A percentile compares a stretch with the other conserved stretches of the same genome.
phyloP scores from a whole-genome alignment of 2,888 invertebrate species.

The Oscheius sp. region DNA sequence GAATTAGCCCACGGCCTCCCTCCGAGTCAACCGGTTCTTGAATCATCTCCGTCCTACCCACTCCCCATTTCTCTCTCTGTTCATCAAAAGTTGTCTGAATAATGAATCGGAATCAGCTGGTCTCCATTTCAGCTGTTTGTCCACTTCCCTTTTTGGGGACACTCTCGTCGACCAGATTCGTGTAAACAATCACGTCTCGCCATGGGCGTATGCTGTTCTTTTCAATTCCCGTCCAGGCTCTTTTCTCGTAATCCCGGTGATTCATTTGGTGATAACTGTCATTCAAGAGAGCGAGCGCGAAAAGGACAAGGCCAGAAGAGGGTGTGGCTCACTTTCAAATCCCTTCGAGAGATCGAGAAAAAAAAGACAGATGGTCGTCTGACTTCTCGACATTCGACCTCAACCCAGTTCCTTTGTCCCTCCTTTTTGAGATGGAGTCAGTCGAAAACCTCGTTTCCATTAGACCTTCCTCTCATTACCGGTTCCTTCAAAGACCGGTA shows the following conservation, averaged over 20 bases:
- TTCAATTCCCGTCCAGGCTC: conserved; percentile 4
- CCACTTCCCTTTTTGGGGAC: not conserved
- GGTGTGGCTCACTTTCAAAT: conserved; percentile 1
- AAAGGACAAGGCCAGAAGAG: conserved; percentile 9
- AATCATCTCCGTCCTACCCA: conserved; percentile 24
- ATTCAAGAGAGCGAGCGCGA: not conserved
- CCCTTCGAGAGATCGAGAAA: not conserved
- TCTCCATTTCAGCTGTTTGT: not conserved
- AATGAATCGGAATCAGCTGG: not conserved
- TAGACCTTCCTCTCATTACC: conserved; percentile 16
- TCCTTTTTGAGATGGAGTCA: not conserved
- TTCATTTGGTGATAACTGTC: conserved; percentile 5
- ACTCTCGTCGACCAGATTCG: conserved; percentile 22
- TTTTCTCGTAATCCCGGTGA: conserved; percentile 6
- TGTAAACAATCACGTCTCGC: conserved; percentile 19
- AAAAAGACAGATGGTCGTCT: not conserved
- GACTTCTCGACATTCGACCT: conserved; percentile 7
- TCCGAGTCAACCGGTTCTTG: conserved; percentile 32
- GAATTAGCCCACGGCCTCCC: conserved; percentile 27
- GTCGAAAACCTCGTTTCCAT: conserved; percentile 1
- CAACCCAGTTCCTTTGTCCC: conserved; percentile 19
- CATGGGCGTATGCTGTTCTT: not conserved
- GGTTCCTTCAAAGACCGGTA: not conserved
- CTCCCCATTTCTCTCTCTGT: conserved; percentile 21
- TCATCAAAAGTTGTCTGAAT: conserved; percentile 1